These are phyloP conservation scores for Danio tinwini DNA, from an alignment of 2,797 vertebrate genomes.

Conservation along the genomic window DNA sequence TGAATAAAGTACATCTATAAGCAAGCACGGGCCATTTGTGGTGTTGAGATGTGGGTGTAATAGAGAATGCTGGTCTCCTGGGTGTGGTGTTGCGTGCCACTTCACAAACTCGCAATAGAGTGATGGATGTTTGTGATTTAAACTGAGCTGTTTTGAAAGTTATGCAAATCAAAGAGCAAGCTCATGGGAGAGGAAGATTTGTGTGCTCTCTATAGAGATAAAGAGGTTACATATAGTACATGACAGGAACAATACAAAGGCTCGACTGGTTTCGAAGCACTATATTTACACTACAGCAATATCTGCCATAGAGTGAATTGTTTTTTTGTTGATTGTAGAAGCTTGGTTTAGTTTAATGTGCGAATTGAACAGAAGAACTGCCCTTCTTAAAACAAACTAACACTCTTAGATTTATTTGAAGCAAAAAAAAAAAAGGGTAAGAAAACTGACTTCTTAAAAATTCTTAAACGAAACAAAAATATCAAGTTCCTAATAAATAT, in stretches of 20 bases:
- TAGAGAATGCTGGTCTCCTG: slow-evolving; percentile 12
- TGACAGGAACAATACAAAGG: not conserved
- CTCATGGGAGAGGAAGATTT: not conserved
- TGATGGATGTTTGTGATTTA: slow-evolving; percentile 14
- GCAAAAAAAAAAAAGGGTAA: too few species aligned
- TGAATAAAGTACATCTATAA: not conserved
- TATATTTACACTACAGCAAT: not conserved
- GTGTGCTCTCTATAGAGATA: not conserved
- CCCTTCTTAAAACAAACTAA: not conserved
- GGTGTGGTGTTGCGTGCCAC: slow-evolving; percentile 17
- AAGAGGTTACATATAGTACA: not conserved
- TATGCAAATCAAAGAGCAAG: slow-evolving; percentile 19
- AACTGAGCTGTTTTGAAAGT: slow-evolving; percentile 23
- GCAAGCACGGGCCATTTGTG: not conserved
- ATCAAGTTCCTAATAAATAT: too few species aligned
- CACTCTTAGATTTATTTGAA: not conserved
- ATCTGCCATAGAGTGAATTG: not conserved
- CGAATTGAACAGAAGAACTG: not conserved
- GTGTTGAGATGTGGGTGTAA: not conserved
- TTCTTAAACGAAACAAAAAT: too few species aligned
- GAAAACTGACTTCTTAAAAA: too few species aligned
- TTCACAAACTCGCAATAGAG: slow-evolving; percentile 10
- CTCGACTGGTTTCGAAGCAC: not conserved
- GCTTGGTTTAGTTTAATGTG: not conserved
- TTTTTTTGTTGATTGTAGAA: not conserved